Evolutionary conservation across 2,888 invertebrate species (phyloP).

Genomic region (Geophilus truncorum): DNA sequence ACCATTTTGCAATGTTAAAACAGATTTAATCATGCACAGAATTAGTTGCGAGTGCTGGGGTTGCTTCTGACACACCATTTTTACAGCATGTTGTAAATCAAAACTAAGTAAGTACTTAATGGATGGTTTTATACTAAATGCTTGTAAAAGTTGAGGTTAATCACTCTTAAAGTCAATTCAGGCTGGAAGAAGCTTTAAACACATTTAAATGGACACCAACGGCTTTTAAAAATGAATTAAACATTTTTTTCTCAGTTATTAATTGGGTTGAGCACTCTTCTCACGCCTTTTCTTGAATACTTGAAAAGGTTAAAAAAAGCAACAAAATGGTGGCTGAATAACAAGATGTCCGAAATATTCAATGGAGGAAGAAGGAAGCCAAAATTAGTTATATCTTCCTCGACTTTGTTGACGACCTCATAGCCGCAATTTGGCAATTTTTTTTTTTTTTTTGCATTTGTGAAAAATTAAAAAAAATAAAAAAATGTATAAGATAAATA

Average conservation of each 20-base stretch:
- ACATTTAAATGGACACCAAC: too few species aligned
- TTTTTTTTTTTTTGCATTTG: neutral
- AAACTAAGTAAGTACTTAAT: constrained; percentile 8
- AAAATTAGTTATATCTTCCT: neutral
- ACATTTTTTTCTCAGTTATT: neutral
- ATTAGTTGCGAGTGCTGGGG: neutral
- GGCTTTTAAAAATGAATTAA: neutral
- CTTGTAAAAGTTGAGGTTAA: constrained; percentile 20
- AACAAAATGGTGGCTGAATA: neutral
- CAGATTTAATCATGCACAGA: neutral
- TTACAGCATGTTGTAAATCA: constrained; percentile 9
- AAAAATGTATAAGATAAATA: neutral
- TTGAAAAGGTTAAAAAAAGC: neutral
- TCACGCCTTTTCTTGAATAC: neutral
- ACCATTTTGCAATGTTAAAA: neutral
- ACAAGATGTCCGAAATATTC: neutral
- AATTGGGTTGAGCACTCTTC: neutral
- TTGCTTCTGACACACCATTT: neutral
- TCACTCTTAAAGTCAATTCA: neutral
- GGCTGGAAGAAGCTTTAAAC: too few species aligned
- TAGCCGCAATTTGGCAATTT: neutral
- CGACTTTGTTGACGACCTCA: neutral
- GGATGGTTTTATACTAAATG: neutral
- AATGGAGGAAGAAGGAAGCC: neutral
- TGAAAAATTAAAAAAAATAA: neutral